phyloP scores from a whole-genome alignment of 1,140 invertebrate species.

The Aporrectodea caliginosa region DNA sequence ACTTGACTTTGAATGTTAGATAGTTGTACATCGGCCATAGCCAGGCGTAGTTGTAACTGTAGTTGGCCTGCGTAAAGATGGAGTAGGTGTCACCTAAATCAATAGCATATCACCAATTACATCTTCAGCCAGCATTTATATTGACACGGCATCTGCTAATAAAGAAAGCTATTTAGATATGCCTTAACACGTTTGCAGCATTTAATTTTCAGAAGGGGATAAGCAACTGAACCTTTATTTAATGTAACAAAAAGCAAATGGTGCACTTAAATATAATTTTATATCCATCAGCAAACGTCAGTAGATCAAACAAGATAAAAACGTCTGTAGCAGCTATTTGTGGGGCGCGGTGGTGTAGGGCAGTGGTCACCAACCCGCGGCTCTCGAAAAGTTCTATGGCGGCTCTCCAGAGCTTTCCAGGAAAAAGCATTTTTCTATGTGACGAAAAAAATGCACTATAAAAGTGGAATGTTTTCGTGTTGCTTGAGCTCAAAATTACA shows the following conservation, averaged over 20 bases:
- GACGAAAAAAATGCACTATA: too few species aligned
- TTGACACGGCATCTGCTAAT: background rate
- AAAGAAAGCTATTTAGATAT: background rate
- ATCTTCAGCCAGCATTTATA: background rate
- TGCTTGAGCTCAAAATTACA: too few species aligned
- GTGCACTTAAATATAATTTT: background rate
- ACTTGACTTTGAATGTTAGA: conserved; percentile 13
- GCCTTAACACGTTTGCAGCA: too few species aligned
- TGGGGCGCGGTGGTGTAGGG: too few species aligned
- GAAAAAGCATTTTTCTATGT: too few species aligned
- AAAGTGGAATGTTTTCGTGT: too few species aligned
- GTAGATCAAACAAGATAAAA: too few species aligned
- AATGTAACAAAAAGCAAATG: background rate
- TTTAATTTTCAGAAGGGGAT: background rate
- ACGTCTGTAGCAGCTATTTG: background rate
- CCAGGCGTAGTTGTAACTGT: conserved; percentile 9
- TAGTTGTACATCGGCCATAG: background rate
- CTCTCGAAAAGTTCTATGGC: too few species aligned
- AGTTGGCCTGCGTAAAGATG: background rate
- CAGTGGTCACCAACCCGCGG: too few species aligned
- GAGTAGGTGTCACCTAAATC: conserved; percentile 6
- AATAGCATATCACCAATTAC: background rate
- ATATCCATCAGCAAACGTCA: too few species aligned
- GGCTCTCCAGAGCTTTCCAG: too few species aligned
- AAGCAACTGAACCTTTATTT: background rate